Evolutionary conservation across 2,888 invertebrate species (phyloP).

Genomic region (Nemurella pictetii): DNA sequence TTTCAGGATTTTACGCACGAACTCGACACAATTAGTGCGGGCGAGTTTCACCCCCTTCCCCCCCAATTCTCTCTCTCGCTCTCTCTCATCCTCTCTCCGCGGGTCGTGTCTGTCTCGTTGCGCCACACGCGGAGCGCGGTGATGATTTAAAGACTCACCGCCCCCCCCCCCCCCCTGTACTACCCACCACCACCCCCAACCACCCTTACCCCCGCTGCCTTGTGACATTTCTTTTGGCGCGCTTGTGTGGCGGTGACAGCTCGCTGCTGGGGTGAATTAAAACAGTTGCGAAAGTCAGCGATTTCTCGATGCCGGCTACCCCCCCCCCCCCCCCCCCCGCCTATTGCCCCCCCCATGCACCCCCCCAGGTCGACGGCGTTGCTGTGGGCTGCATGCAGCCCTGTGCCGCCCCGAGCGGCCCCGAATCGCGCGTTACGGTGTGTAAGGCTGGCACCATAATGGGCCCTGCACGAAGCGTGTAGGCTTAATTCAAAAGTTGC

Average conservation of each 20-base stretch:
- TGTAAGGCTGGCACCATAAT: not conserved
- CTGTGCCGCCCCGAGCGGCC: not conserved
- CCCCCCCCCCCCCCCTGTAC: not conserved
- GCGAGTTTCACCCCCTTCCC: conserved; percentile 10
- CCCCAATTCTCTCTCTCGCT: not conserved
- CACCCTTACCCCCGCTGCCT: too few species aligned
- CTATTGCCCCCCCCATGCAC: too few species aligned
- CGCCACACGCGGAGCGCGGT: not conserved
- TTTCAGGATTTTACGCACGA: not conserved
- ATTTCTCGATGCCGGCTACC: conserved; percentile 39
- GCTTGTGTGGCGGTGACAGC: conserved; percentile 33
- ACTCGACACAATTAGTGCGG: not conserved
- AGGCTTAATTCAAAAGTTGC: not conserved
- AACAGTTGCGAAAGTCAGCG: conserved; percentile 36
- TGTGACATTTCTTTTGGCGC: not conserved
- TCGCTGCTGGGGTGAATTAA: conserved; percentile 38
- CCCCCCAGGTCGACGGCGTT: not conserved
- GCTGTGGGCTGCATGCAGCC: not conserved
- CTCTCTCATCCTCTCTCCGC: not conserved
- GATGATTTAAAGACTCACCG: conserved; percentile 9
- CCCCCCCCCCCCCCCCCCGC: too few species aligned
- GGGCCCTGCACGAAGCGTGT: not conserved
- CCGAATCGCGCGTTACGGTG: not conserved
- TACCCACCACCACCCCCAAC: too few species aligned
- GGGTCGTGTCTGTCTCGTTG: not conserved